phyloP scores from a whole-genome alignment of 2,797 vertebrate genomes.

The Poeciliopsis infans region DNA sequence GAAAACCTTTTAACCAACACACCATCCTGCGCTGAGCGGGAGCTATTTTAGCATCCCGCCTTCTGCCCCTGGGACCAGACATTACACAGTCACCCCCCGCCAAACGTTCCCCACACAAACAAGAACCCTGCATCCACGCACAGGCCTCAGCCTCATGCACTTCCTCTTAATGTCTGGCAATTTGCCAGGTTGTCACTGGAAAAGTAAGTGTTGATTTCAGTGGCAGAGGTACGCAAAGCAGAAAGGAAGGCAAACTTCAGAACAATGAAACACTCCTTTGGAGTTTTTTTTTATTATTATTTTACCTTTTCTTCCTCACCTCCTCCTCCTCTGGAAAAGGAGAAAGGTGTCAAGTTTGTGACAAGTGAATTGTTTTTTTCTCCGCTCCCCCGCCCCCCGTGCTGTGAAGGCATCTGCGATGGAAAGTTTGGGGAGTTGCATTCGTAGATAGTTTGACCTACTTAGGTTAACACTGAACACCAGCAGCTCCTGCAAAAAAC shows the following conservation, averaged over 20 bases:
- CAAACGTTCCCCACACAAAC: conserved; percentile 19
- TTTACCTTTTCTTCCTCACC: conserved; percentile 45
- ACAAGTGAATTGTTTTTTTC: conserved; percentile 71
- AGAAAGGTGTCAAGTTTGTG: conserved; percentile 80
- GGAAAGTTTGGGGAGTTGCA: conserved; percentile 71
- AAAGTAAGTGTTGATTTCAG: conserved; percentile 95
- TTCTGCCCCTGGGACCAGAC: conserved; percentile 72
- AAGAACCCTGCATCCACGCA: conserved; percentile 31
- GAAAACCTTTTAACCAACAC: conserved; percentile 64
- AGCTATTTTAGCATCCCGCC: conserved; percentile 71
- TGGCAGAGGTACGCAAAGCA: conserved; percentile 87
- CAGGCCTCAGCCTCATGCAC: conserved; percentile 80
- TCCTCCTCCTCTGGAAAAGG: conserved; percentile 61
- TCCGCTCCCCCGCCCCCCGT: conserved; percentile 25
- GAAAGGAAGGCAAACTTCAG: conserved; percentile 80
- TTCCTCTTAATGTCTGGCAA: conserved; percentile 96
- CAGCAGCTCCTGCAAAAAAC: neutral
- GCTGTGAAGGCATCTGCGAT: conserved; percentile 64
- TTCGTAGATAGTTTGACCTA: conserved; percentile 81
- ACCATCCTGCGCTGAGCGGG: conserved; percentile 53
- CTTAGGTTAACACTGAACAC: conserved; percentile 63
- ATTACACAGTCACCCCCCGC: conserved; percentile 57
- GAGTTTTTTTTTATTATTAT: conserved; percentile 62
- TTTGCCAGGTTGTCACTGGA: conserved; percentile 95
- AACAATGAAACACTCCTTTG: conserved; percentile 87